Evolutionary conservation across 1,140 invertebrate species (phyloP).

Genomic region (Babylonia areolata): DNA sequence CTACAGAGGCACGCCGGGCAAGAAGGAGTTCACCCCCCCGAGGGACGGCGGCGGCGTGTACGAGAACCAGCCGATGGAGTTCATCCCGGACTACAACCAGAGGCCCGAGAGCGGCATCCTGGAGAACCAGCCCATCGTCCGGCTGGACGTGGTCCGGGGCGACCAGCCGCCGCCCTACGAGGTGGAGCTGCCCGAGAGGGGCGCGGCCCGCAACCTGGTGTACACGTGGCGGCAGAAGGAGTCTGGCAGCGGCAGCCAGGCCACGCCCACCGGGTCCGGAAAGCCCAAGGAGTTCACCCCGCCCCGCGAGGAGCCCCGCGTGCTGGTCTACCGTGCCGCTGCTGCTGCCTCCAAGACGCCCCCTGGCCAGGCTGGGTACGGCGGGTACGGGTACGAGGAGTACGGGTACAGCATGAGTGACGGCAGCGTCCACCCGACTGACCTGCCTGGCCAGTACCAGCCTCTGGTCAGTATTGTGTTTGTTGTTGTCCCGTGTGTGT

Average conservation of each 20-base stretch:
- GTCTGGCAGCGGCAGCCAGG: slow-evolving; percentile 48
- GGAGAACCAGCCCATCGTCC: slow-evolving; percentile 59
- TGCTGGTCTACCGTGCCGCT: slow-evolving; percentile 32
- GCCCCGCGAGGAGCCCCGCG: slow-evolving; percentile 58
- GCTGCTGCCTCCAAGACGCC: slow-evolving; percentile 49
- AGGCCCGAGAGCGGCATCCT: slow-evolving; percentile 65
- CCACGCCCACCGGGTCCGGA: slow-evolving; percentile 49
- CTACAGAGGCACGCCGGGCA: slow-evolving; percentile 38
- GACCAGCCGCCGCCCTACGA: slow-evolving; percentile 49
- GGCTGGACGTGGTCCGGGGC: slow-evolving; percentile 58
- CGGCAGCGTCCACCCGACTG: slow-evolving; percentile 60
- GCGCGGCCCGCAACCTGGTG: slow-evolving; percentile 66
- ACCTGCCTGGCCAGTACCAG: slow-evolving; percentile 69
- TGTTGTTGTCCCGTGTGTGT: too few relatives aligned
- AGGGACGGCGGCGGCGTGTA: slow-evolving; percentile 60
- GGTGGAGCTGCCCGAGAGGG: slow-evolving; percentile 66
- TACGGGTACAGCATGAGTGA: slow-evolving; percentile 50
- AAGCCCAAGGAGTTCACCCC: slow-evolving; percentile 69
- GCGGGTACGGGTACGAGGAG: slow-evolving; percentile 55
- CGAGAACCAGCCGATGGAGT: slow-evolving; percentile 60
- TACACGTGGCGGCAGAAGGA: slow-evolving; percentile 66
- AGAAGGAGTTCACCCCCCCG: slow-evolving; percentile 61
- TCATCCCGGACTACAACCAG: slow-evolving; percentile 54
- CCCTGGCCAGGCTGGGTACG: slow-evolving; percentile 51
- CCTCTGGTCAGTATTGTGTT: slow-evolving; percentile 40